Percentiles rank a stretch among this genome's conserved stretches.
phyloP scores from a whole-genome alignment of 2,888 invertebrate genomes.

The Germaria angustata region DNA sequence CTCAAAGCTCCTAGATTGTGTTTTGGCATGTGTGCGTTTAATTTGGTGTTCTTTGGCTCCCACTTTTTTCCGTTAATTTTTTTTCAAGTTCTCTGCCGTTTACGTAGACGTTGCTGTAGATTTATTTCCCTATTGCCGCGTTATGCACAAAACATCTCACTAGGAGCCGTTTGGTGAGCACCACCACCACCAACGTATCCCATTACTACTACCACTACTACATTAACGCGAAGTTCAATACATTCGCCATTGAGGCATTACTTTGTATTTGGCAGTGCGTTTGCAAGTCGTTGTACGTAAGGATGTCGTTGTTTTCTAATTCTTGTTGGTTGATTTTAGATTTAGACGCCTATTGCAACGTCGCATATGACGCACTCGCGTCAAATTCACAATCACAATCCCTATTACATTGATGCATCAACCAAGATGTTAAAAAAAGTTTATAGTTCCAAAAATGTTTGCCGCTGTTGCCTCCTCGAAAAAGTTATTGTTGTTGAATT shows the following conservation, averaged over 20 bases:
- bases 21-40: too few species aligned
- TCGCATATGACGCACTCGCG: conserved; percentile 61
- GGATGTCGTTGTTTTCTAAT: conserved; percentile 60
- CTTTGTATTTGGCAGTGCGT: conserved; percentile 40
- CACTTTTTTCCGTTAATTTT: neutral
- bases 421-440: neutral
- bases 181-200: neutral
- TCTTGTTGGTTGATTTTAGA: conserved; percentile 61
- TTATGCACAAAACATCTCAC: conserved; percentile 32
- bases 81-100: conserved; percentile 29
- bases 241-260: conserved; percentile 40
- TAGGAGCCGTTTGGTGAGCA: conserved; percentile 32
- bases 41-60: conserved; percentile 31
- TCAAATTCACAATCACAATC: neutral
- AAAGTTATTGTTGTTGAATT: conserved; percentile 54
- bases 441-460: conserved; percentile 5
- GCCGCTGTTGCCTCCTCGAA: conserved; percentile 48
- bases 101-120: conserved; percentile 17
- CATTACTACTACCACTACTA: neutral
- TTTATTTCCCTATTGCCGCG: conserved; percentile 31
- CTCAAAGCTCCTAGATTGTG: too few species aligned
- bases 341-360: conserved; percentile 61
- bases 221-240: conserved; percentile 57
- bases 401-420: neutral
- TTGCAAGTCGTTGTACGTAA: conserved; percentile 52